These are phyloP conservation scores for Otis tarda DNA, from an alignment of 2,113 vertebrate species.

Conservation along the genomic window DNA sequence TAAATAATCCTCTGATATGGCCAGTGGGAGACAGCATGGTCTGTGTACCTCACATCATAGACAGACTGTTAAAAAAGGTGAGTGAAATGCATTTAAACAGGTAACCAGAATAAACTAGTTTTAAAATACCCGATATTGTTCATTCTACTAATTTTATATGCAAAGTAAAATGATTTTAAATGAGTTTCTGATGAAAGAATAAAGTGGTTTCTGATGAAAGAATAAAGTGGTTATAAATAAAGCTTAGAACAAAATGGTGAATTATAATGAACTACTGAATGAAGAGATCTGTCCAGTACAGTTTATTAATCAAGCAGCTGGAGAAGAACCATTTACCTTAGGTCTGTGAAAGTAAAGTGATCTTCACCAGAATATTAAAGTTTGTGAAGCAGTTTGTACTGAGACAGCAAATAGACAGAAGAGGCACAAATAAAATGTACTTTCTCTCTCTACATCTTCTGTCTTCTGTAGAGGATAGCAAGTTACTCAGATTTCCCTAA, in stretches of 20 bases:
- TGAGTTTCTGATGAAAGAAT: background rate
- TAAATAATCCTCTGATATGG: background rate
- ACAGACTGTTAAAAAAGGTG: background rate
- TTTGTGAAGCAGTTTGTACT: background rate
- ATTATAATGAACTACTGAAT: background rate
- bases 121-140: background rate
- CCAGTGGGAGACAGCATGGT: background rate
- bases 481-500: background rate
- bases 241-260: background rate
- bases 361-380: background rate
- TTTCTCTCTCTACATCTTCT: background rate
- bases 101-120: background rate
- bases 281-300: background rate
- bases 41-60: background rate
- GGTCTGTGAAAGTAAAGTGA: background rate
- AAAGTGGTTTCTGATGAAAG: background rate
- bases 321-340: background rate
- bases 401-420: background rate
- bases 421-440: background rate
- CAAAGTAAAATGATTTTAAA: background rate
- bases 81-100: background rate
- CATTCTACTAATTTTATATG: background rate
- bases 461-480: background rate
- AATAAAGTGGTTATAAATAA: slow-evolving; percentile 8
- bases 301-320: background rate